phyloP scores from a whole-genome alignment of 2,888 invertebrate genomes.

The Aplocera efformata region DNA sequence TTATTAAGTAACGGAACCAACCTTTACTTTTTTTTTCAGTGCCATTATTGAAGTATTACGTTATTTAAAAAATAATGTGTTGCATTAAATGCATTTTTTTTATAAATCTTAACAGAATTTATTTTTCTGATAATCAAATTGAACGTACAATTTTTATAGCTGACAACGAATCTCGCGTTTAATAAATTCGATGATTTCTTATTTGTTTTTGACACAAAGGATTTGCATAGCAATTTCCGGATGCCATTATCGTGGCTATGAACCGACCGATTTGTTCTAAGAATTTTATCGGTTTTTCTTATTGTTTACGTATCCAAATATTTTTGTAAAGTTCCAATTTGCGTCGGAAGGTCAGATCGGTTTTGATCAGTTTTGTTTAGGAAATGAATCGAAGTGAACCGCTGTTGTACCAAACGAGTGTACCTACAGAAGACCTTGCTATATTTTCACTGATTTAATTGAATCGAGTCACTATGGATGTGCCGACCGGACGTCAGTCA shows the following conservation, averaged over 20 bases:
- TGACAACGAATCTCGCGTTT: conserved; percentile 71
- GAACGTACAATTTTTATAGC: conserved; percentile 39
- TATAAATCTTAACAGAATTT: conserved; percentile 33
- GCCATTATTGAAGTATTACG: conserved; percentile 76
- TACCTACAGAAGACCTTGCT: no score
- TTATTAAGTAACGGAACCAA: conserved; percentile 50
- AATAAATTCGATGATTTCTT: conserved; percentile 46
- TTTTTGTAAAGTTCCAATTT: conserved; percentile 23
- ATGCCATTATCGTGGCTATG: conserved; percentile 22
- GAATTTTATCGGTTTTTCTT: conserved; percentile 33
- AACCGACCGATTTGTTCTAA: conserved; percentile 51
- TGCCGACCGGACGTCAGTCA: conserved; percentile 32
- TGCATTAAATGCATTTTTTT: conserved; percentile 75
- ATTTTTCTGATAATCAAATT: conserved; percentile 47
- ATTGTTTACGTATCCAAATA: conserved; percentile 27
- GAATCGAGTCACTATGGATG: conserved; percentile 18
- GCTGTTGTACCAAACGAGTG: background rate
- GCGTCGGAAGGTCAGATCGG: conserved; percentile 14
- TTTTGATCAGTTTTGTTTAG: conserved; percentile 5
- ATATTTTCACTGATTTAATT: conserved; percentile 9
- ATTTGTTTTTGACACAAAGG: conserved; percentile 45
- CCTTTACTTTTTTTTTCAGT: conserved; percentile 67
- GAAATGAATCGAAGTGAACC: background rate
- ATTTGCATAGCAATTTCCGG: conserved; percentile 69
- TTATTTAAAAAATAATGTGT: conserved; percentile 74